A percentile compares a stretch with the other conserved stretches of the same genome.
phyloP scores from a whole-genome alignment of 2,113 vertebrate species.

The Zonotrichia leucophrys region DNA sequence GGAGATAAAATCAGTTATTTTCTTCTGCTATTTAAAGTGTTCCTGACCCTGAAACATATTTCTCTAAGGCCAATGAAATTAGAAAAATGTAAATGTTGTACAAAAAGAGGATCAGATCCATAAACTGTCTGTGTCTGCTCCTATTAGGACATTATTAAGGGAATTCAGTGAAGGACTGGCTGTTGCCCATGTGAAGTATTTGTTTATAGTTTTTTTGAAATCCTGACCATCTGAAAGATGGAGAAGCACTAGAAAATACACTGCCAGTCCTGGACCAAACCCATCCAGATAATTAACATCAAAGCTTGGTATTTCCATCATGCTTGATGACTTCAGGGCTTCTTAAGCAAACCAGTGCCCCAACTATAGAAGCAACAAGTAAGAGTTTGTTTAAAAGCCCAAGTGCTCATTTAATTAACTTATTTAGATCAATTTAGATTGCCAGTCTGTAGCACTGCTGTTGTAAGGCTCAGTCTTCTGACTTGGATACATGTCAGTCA shows the following conservation, averaged over 20 bases:
- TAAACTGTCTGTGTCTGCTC: background rate
- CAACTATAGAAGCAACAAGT: background rate
- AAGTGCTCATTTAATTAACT: background rate
- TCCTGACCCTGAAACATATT: background rate
- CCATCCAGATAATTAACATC: background rate
- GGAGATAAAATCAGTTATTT: background rate
- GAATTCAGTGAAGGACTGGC: background rate
- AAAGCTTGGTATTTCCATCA: background rate
- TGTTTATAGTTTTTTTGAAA: background rate
- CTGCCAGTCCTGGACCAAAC: background rate
- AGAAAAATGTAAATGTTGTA: constrained; percentile 43
- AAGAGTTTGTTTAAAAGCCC: background rate
- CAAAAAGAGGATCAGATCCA: background rate
- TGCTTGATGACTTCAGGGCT: background rate
- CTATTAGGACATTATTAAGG: background rate
- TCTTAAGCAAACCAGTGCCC: background rate
- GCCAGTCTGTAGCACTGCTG: background rate
- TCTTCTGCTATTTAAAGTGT: background rate
- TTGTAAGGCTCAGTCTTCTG: background rate
- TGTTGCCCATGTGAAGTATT: background rate
- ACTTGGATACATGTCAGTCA: background rate
- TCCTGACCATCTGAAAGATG: background rate
- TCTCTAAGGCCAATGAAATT: background rate
- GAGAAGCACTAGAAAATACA: background rate
- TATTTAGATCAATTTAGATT: background rate